These are phyloP conservation scores for Drosophila basisetae DNA, from an alignment of 2,888 invertebrate species.

Conservation along the genomic window DNA sequence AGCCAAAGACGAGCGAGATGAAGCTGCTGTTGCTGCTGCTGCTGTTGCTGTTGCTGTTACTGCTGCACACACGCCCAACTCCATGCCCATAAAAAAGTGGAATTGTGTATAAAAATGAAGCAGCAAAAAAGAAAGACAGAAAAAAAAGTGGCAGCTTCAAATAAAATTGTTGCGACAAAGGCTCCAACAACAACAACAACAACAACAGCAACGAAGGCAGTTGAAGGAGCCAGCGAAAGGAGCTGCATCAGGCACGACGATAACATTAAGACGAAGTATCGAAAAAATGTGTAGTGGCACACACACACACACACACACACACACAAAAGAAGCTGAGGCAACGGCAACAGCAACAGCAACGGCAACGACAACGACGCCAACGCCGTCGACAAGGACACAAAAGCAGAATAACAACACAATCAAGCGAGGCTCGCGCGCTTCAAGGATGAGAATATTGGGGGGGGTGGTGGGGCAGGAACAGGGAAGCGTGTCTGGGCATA, in stretches of 20 bases:
- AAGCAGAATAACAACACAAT: slow-evolving; percentile 79
- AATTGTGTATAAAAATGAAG: slow-evolving; percentile 81
- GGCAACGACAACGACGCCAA: slow-evolving; percentile 35
- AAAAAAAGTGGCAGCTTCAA: slow-evolving; percentile 79
- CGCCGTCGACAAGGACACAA: slow-evolving; percentile 70
- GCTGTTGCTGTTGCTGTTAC: background rate
- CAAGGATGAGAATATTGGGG: slow-evolving; percentile 6
- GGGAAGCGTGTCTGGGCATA: slow-evolving; percentile 76
- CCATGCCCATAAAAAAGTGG: slow-evolving; percentile 73
- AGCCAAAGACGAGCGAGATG: slow-evolving; percentile 24
- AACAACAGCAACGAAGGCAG: slow-evolving; percentile 30
- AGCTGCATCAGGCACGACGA: slow-evolving; percentile 75
- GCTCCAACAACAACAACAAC: slow-evolving; percentile 51
- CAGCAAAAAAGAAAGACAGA: slow-evolving; percentile 44
- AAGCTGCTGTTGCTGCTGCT: background rate
- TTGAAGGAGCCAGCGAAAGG: slow-evolving; percentile 65
- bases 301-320: slow-evolving; percentile 43
- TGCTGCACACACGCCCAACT: slow-evolving; percentile 32
- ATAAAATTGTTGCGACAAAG: slow-evolving; percentile 82
- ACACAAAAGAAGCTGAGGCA: slow-evolving; percentile 41
- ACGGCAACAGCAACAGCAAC: slow-evolving; percentile 6
- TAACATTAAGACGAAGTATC: slow-evolving; percentile 80
- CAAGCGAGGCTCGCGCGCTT: slow-evolving; percentile 70
- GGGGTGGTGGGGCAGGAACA: background rate
- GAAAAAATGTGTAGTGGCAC: slow-evolving; percentile 79